Conservation (phyloP, 1,140 invertebrate species). For the Caerostris extrusa region DNA sequence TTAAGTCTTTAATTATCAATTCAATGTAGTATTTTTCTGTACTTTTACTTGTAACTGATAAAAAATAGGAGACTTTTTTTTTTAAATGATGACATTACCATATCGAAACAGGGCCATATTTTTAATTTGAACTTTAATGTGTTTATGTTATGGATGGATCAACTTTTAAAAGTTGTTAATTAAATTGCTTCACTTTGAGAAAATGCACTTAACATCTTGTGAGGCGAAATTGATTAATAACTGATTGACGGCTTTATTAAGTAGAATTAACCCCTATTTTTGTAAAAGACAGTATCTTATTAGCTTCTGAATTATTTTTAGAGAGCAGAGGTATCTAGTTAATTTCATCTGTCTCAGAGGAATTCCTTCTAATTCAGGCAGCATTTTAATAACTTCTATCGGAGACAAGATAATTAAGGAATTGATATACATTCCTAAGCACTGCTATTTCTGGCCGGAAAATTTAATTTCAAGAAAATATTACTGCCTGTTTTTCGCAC, state of each 20-base stretch:
- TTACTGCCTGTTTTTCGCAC: neutral
- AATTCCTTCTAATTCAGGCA: neutral
- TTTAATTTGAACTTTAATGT: no score
- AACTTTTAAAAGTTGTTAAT: no score
- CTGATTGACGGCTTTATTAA: neutral
- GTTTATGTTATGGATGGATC: no score
- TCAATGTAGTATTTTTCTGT: no score
- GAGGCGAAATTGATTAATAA: neutral
- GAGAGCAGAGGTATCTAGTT: neutral
- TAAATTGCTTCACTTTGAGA: no score
- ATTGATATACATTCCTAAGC: slow-evolving; percentile 26
- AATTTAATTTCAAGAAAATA: slow-evolving; percentile 30
- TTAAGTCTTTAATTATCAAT: no score
- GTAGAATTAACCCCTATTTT: neutral
- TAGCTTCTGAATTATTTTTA: slow-evolving; percentile 8
- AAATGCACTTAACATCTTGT: no score
- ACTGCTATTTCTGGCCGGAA: neutral
- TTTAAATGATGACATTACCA: no score
- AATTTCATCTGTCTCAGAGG: neutral
- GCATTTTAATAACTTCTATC: slow-evolving; percentile 19
- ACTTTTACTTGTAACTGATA: no score
- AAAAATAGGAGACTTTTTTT: no score
- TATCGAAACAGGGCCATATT: no score
- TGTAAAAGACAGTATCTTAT: neutral
- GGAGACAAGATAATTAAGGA: slow-evolving; percentile 36